These are phyloP conservation scores for Hyla sarda DNA, from an alignment of 2,113 vertebrate species.

Conservation along the genomic window DNA sequence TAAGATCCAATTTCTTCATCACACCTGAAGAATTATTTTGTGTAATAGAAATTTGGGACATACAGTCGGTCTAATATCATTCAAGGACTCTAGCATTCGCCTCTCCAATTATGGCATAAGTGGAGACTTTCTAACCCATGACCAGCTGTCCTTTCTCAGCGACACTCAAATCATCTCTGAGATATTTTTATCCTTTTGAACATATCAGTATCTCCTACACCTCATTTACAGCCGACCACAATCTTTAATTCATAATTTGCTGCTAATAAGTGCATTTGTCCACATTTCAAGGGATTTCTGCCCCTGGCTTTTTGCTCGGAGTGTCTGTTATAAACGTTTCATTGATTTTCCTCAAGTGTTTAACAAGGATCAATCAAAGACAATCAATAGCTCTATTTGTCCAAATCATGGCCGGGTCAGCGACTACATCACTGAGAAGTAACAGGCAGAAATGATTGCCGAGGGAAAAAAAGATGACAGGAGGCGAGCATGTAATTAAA, in stretches of 20 bases:
- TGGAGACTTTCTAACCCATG: not conserved
- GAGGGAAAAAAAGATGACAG: conserved; percentile 41
- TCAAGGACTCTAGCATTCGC: not conserved
- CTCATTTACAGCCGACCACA: not conserved
- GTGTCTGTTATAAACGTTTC: conserved; percentile 37
- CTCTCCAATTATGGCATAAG: not conserved
- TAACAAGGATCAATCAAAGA: conserved; percentile 57
- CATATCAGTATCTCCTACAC: not conserved
- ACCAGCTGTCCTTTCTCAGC: not conserved
- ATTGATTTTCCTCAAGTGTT: conserved; percentile 58
- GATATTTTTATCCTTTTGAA: not conserved
- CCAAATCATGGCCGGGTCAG: conserved; percentile 54
- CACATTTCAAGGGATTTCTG: conserved; percentile 14
- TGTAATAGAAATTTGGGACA: not conserved
- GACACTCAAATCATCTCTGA: not conserved
- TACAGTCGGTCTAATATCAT: not conserved
- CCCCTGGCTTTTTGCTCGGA: conserved; percentile 9
- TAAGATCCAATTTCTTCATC: too few species aligned
- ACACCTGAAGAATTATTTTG: not conserved
- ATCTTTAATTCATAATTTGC: conserved; percentile 49
- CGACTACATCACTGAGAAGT: conserved; percentile 49
- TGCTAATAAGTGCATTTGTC: conserved; percentile 39
- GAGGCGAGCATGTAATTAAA: conserved; percentile 35
- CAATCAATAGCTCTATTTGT: conserved; percentile 57
- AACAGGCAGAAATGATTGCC: conserved; percentile 42